A percentile compares a stretch with the other conserved stretches of the same genome.
These are phyloP conservation scores for Otolemur crassicaudatus DNA, from an alignment of 2,797 vertebrate species.

Conservation along the genomic window DNA sequence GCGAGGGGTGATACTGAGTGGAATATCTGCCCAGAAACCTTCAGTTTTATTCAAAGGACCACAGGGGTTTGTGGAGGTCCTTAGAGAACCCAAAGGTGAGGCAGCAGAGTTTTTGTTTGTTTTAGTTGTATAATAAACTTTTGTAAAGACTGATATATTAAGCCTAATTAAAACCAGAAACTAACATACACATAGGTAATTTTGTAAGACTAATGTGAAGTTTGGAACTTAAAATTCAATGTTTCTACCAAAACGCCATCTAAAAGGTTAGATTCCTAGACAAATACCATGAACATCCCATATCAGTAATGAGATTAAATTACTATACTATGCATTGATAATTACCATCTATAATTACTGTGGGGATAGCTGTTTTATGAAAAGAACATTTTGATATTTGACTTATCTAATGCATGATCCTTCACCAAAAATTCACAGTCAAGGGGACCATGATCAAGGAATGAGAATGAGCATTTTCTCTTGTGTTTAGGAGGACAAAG, in stretches of 20 bases:
- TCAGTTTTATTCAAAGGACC: neutral
- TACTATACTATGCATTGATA: neutral
- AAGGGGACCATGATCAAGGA: neutral
- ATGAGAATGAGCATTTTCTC: neutral
- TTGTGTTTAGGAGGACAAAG: neutral
- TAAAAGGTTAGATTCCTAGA: neutral
- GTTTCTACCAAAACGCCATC: neutral
- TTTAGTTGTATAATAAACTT: neutral
- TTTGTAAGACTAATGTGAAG: neutral
- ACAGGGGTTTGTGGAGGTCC: neutral
- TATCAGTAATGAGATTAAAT: neutral
- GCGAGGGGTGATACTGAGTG: neutral
- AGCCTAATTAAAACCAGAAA: neutral
- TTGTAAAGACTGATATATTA: neutral
- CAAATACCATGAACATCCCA: accelerated
- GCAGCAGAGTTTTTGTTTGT: neutral
- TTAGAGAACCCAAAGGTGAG: neutral
- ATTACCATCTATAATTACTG: neutral
- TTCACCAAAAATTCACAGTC: neutral
- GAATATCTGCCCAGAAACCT: neutral
- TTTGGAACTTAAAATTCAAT: neutral
- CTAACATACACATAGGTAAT: neutral
- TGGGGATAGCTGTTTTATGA: neutral
- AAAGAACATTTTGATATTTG: neutral
- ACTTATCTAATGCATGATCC: neutral